These are phyloP conservation scores for Allygus modestus DNA, from an alignment of 2,888 invertebrate genomes.

Conservation along the genomic window DNA sequence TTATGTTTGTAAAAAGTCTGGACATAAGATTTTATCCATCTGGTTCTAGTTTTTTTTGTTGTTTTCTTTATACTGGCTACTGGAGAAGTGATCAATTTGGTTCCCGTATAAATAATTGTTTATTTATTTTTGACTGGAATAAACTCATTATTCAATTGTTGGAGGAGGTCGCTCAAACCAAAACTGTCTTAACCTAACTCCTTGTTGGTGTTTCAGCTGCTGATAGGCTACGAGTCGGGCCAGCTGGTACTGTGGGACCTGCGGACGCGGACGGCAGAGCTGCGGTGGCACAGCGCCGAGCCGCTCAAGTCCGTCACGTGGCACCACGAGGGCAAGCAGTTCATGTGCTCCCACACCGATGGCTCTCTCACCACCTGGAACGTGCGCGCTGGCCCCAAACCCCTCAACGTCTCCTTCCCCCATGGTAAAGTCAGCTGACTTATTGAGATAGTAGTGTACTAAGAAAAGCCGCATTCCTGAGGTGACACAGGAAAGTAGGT, in stretches of 20 bases:
- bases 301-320: conserved; percentile 93
- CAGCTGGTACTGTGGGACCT: conserved; percentile 98
- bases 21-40: too few relatives aligned
- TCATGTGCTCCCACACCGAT: conserved; percentile 97
- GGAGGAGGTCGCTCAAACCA: too few relatives aligned
- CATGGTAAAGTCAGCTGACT: conserved; percentile 83
- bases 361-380: conserved; percentile 98
- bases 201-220: conserved; percentile 82
- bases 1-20: too few relatives aligned
- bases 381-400: conserved; percentile 85
- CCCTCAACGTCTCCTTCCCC: conserved; percentile 90
- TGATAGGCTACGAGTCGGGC: conserved; percentile 97
- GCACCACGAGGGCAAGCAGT: conserved; percentile 99
- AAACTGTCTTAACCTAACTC: too few relatives aligned
- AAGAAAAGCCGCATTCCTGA: too few relatives aligned
- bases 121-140: too few relatives aligned
- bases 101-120: too few relatives aligned
- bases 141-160: too few relatives aligned
- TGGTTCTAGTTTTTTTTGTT: too few relatives aligned
- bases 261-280: conserved; percentile 89
- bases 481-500: too few relatives aligned
- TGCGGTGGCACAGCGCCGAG: conserved; percentile 87
- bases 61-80: too few relatives aligned
- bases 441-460: background rate
- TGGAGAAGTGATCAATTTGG: too few relatives aligned